Conservation (phyloP, 2,113 vertebrate genomes). For the Phasianus colchicus region DNA sequence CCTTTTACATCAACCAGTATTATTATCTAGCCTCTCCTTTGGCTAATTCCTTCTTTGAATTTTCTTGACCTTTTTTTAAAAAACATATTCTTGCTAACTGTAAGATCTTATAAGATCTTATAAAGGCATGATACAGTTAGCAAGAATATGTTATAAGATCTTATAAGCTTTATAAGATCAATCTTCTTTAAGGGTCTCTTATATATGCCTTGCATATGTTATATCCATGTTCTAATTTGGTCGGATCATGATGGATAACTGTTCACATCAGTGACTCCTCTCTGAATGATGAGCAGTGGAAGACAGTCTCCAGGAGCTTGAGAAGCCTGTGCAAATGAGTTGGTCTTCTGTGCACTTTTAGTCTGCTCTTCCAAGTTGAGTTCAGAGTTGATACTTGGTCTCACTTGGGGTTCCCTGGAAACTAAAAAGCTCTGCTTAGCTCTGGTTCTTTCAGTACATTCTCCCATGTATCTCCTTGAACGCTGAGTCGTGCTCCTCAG, state of each 20-base stretch:
- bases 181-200: neutral
- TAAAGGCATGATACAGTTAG: too few relatives aligned
- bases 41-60: neutral
- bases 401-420: neutral
- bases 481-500: neutral
- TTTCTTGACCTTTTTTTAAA: neutral
- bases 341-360: neutral
- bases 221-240: neutral
- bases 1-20: neutral
- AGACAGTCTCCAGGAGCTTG: neutral
- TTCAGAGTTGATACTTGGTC: neutral
- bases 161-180: neutral
- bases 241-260: neutral
- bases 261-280: neutral
- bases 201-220: constrained; percentile 24
- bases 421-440: neutral
- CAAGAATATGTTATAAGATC: too few relatives aligned
- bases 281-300: neutral
- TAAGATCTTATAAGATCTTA: neutral
- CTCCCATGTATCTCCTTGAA: neutral
- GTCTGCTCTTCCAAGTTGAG: neutral
- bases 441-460: neutral
- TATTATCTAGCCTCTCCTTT: constrained; percentile 16
- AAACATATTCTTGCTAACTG: neutral
- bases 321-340: neutral